Evolutionary conservation across 2,113 vertebrate genomes (phyloP).

Genomic region (Campylomormyrus tamandua): DNA sequence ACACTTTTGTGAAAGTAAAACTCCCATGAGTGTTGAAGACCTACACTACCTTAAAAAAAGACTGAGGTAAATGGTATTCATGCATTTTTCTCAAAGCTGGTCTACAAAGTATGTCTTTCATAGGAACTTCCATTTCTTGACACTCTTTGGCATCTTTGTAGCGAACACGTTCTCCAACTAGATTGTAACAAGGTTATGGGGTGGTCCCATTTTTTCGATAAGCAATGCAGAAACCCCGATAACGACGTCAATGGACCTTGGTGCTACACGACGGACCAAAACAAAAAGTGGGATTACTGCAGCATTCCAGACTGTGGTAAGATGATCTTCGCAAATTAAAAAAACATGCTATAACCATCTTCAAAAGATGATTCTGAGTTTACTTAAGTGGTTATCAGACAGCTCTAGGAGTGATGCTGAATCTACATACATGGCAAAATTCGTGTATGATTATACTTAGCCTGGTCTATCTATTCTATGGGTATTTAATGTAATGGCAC

Average conservation of each 20-base stretch:
- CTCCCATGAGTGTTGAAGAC: not conserved
- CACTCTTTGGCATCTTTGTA: not conserved
- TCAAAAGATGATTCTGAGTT: not conserved
- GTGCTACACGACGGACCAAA: slow-evolving; percentile 81
- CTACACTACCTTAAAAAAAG: not conserved
- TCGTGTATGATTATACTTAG: not conserved
- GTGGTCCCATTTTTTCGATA: not conserved
- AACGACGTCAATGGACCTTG: slow-evolving; percentile 82
- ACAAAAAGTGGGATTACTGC: slow-evolving; percentile 84
- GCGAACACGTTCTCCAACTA: not conserved
- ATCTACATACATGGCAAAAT: not conserved
- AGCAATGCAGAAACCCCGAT: slow-evolving; percentile 94
- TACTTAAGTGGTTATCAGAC: not conserved
- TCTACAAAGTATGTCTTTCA: not conserved
- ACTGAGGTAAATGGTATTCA: not conserved
- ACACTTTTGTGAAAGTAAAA: no score
- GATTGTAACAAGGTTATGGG: not conserved
- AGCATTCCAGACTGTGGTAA: slow-evolving; percentile 78
- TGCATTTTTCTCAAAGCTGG: not conserved
- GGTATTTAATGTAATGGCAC: not conserved
- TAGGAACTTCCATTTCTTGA: not conserved
- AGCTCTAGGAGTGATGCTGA: not conserved
- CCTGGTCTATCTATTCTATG: not conserved
- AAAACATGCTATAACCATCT: not conserved
- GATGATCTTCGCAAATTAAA: slow-evolving; percentile 8